Percentiles rank a stretch among this genome's conserved stretches.
These are phyloP conservation scores for Threskiornis aethiopicus DNA, from an alignment of 2,797 vertebrate genomes.

Conservation along the genomic window DNA sequence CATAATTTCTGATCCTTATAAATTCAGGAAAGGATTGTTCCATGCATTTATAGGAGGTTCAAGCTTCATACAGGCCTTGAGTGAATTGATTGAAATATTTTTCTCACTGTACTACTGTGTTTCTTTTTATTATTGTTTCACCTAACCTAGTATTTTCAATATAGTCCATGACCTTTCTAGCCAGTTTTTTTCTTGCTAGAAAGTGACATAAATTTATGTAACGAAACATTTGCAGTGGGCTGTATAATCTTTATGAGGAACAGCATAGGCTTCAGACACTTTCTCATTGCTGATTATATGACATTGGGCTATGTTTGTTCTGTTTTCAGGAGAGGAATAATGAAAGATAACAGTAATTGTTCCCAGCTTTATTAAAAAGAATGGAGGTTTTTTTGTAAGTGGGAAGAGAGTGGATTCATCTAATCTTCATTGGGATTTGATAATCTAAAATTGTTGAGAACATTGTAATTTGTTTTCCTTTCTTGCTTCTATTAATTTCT, in stretches of 20 bases:
- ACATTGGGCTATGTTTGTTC: neutral
- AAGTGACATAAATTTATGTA: neutral
- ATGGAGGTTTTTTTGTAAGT: neutral
- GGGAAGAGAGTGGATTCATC: neutral
- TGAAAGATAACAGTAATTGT: neutral
- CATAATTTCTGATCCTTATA: neutral
- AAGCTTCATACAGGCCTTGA: neutral
- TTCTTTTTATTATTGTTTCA: neutral
- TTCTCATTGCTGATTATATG: neutral
- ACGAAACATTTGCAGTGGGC: neutral
- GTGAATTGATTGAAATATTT: neutral
- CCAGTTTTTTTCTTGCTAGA: fast-evolving
- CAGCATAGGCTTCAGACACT: neutral
- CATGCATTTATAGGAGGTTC: neutral
- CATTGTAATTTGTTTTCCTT: neutral
- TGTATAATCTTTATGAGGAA: neutral
- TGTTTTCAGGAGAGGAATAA: neutral
- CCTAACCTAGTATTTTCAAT: neutral
- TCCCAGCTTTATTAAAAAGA: neutral
- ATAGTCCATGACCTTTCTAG: neutral
- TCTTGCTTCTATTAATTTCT: neutral
- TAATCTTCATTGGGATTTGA: neutral
- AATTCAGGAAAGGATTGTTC: neutral
- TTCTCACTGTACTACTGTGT: neutral
- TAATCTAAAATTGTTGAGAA: neutral